Evolutionary conservation across 2,113 vertebrate species (phyloP), one percentile per base, ranked within the genome.

Genomic region (Tinamus guttatus): DNA sequence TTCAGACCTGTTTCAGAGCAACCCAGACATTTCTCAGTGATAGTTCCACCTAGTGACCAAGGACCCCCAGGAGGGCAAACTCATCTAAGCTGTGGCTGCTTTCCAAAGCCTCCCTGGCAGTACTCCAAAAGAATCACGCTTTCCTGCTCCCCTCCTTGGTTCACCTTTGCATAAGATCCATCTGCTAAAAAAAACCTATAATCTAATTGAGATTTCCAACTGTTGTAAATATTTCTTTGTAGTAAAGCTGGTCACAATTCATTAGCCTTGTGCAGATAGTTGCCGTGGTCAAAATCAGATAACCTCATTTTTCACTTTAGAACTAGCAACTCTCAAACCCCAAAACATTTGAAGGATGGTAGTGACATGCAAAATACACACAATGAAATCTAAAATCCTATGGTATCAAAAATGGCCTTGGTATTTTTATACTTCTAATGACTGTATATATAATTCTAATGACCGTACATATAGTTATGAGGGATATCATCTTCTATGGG

Each of bases 221-320:
- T 75, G 30, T n/a, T 95, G 80, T 68, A 95, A 95, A 95, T 96
- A 96, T 90, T 93, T 96, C 68, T 85, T 38, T 76, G 16, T 76
- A 93, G 56, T 76, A 89, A 90, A 62, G 71, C 24, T 79, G 80
- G 81, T 90, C 81, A 81, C 52, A 75, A 88, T 86, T 94, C 74
- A 93, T 65, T 90, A 83, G 73, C 87, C 74, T 92, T 52, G 59
- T 69, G 86, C 38, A 49, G 80, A 71, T 82, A 90, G 64, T 85
- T 68, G 91, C 5, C 92, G 20, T 8, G 94, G n/a, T 89, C 85
- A 96, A 96, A 18, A 77, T 79, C 73, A 95, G 41, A 65, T 30
- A 80, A 88, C 10, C 20, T 90, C 13, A 43, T 78, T 91, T 92
- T 95, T 89, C n/a, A 80, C 70, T 95, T 90, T 90, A 27, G 84